A percentile compares a stretch with the other conserved stretches of the same genome.
These are phyloP conservation scores for Cyclura pinguis DNA, from an alignment of 2,797 vertebrate species.

Conservation along the genomic window DNA sequence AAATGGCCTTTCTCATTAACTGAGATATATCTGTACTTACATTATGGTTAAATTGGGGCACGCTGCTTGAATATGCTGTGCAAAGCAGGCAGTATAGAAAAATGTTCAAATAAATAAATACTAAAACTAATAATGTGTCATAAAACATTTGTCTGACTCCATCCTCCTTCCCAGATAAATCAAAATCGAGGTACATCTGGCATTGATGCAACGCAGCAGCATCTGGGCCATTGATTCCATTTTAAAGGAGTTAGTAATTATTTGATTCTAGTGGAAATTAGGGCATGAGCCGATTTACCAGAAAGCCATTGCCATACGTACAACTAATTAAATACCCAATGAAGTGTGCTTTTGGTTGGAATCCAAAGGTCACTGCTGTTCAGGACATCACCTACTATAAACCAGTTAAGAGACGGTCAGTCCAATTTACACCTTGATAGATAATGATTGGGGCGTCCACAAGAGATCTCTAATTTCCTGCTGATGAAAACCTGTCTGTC, in stretches of 20 bases:
- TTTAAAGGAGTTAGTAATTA: constrained; percentile 9
- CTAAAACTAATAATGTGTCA: neutral
- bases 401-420: constrained; percentile 60
- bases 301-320: constrained; percentile 36
- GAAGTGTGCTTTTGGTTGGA: constrained; percentile 10
- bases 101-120: neutral
- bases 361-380: constrained; percentile 62
- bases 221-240: constrained; percentile 1
- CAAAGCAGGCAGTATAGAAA: neutral
- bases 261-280: neutral
- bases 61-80: too few relatives aligned
- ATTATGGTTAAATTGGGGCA: too few relatives aligned
- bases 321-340: constrained; percentile 62
- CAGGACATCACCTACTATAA: constrained; percentile 23
- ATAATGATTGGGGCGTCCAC: constrained; percentile 71
- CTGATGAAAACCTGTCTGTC: constrained; percentile 75
- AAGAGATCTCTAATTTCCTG: constrained; percentile 74
- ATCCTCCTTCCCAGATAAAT: neutral
- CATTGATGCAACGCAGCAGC: rapidly evolving
- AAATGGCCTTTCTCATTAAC: too few relatives aligned
- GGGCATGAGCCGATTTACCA: constrained; percentile 24
- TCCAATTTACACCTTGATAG: constrained; percentile 74
- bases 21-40: too few relatives aligned
- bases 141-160: neutral
- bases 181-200: neutral